A percentile compares a stretch with the other conserved stretches of the same genome.
phyloP scores from a whole-genome alignment of 2,888 invertebrate species.

The Dugesia japonica region DNA sequence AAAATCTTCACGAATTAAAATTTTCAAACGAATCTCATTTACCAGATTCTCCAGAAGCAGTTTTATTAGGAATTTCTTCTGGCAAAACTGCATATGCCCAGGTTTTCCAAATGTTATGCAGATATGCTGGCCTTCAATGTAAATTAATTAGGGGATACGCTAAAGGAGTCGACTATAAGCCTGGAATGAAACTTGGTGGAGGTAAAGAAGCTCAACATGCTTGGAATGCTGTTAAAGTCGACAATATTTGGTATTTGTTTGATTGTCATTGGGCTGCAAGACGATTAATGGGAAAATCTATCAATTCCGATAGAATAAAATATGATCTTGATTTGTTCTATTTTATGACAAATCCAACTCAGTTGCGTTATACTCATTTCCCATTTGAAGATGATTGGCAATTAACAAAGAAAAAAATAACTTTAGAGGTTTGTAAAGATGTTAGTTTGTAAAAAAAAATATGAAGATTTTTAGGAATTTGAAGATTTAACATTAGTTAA shows the following conservation, averaged over 20 bases:
- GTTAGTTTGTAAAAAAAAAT: not conserved
- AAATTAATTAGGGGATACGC: constrained; percentile 27
- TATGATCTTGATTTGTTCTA: constrained; percentile 48
- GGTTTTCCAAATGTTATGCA: constrained; percentile 27
- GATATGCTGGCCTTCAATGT: constrained; percentile 36
- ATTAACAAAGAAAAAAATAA: constrained; percentile 42
- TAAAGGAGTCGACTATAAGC: constrained; percentile 23
- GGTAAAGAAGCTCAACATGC: constrained; percentile 27
- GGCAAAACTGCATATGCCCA: constrained; percentile 29
- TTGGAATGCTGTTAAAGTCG: constrained; percentile 26
- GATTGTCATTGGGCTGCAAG: constrained; percentile 36
- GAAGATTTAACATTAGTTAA: constrained; percentile 48
- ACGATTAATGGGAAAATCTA: constrained; percentile 46
- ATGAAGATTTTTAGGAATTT: constrained; percentile 42
- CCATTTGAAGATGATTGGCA: constrained; percentile 47
- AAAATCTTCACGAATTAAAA: not conserved
- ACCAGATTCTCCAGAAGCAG: constrained; percentile 28
- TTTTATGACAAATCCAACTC: constrained; percentile 47
- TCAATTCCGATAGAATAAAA: constrained; percentile 36
- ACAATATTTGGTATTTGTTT: constrained; percentile 17
- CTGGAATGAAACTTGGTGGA: constrained; percentile 35
- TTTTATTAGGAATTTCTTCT: constrained; percentile 23
- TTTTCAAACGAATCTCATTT: not conserved
- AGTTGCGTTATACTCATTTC: constrained; percentile 48
- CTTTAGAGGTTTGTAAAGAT: constrained; percentile 20